These are phyloP conservation scores for Corythoichthys haematopterus DNA, from an alignment of 2,113 vertebrate species.

Conservation along the genomic window DNA sequence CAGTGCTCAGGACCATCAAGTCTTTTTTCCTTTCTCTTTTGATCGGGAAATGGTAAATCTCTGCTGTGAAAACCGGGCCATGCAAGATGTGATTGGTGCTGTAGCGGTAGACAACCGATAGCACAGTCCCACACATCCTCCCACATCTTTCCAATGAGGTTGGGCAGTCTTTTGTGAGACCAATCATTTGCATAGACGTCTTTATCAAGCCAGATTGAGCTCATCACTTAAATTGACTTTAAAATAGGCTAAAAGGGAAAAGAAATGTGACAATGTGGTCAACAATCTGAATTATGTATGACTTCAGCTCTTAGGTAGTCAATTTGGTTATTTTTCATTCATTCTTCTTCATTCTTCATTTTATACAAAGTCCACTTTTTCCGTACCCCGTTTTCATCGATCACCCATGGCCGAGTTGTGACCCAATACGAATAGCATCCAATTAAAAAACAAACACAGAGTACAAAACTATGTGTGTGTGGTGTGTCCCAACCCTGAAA, in stretches of 20 bases:
- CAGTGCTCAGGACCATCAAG: slow-evolving; percentile 39
- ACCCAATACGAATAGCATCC: slow-evolving; percentile 55
- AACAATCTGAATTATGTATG: neutral
- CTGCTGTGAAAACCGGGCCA: slow-evolving; percentile 34
- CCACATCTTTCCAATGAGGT: slow-evolving; percentile 41
- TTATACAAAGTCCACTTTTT: slow-evolving; percentile 17
- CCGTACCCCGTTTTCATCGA: slow-evolving; percentile 36
- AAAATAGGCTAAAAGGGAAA: slow-evolving; percentile 2
- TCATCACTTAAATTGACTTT: slow-evolving; percentile 9
- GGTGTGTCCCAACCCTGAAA: slow-evolving; percentile 36
- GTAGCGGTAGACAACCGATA: slow-evolving; percentile 22
- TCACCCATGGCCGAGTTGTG: slow-evolving; percentile 41
- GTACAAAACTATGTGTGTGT: slow-evolving; percentile 51
- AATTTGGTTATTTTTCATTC: slow-evolving; percentile 7
- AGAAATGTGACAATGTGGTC: neutral
- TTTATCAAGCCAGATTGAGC: slow-evolving; percentile 41
- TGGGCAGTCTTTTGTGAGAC: slow-evolving; percentile 45
- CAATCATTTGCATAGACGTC: slow-evolving; percentile 39
- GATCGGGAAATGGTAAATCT: slow-evolving; percentile 45
- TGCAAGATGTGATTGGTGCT: slow-evolving; percentile 30
- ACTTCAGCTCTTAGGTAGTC: neutral
- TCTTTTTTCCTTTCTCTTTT: slow-evolving; percentile 39
- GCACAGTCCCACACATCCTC: slow-evolving; percentile 47
- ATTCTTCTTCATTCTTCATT: too few species aligned
- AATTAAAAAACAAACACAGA: slow-evolving; percentile 44